Conservation (phyloP, 2,113 vertebrate genomes). For the Spea multiplicata region DNA sequence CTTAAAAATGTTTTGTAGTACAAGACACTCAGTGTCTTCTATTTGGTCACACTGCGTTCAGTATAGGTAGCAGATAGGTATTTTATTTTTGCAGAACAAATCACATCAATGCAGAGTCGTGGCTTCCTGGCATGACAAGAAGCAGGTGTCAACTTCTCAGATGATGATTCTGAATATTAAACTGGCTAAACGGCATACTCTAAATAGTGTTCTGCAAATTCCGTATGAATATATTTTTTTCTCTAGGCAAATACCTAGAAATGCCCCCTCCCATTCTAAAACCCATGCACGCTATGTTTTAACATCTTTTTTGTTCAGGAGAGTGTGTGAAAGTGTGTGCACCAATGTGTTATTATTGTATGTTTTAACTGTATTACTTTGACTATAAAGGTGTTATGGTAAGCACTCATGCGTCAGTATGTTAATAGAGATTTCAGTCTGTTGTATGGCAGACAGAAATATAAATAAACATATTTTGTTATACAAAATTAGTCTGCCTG, state of each 20-base stretch:
- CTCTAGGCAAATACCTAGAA: slow-evolving; percentile 10
- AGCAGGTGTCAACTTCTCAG: background rate
- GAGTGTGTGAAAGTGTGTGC: no score
- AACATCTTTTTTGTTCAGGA: no score
- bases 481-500: no score
- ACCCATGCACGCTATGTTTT: background rate
- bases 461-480: no score
- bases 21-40: background rate
- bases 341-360: no score
- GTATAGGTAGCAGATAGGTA: background rate
- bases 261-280: background rate
- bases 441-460: no score
- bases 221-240: background rate
- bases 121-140: background rate
- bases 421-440: no score
- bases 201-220: slow-evolving; percentile 34
- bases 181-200: slow-evolving; percentile 27
- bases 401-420: no score
- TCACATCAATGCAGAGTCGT: background rate
- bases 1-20: background rate
- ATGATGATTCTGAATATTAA: slow-evolving; percentile 4
- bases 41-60: background rate
- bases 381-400: no score
- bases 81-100: background rate
- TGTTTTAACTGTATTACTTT: no score